These are phyloP conservation scores for Pandemis corylana DNA, from an alignment of 2,888 invertebrate genomes.

Conservation along the genomic window DNA sequence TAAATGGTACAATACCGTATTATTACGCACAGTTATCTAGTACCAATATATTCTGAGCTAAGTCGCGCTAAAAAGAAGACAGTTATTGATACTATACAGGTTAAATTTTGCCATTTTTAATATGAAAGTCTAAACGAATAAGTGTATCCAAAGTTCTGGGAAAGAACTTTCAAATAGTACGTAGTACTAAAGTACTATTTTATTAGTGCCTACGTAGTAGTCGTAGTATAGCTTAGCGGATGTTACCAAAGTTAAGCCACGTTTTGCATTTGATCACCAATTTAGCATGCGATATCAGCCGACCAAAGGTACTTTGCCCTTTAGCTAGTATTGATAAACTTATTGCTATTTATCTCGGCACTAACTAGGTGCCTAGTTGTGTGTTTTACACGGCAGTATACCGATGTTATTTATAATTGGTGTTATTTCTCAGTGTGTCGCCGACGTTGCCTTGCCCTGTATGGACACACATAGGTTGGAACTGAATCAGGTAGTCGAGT, in stretches of 20 bases:
- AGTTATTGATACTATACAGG: too few relatives aligned
- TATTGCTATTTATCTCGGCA: conserved; percentile 25
- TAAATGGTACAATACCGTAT: neutral
- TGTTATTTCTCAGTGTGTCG: conserved; percentile 35
- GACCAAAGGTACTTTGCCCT: conserved; percentile 4
- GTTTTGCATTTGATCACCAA: conserved; percentile 1
- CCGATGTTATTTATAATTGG: conserved; percentile 37
- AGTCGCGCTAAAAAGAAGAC: too few relatives aligned
- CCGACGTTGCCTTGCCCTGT: conserved; percentile 34
- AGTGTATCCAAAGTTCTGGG: too few relatives aligned
- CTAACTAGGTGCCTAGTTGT: conserved; percentile 33
- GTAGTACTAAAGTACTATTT: neutral
- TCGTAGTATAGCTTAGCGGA: neutral
- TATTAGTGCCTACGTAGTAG: neutral
- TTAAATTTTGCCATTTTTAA: too few relatives aligned
- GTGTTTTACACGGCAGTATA: conserved; percentile 39
- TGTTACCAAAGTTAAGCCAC: neutral
- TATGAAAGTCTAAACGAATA: too few relatives aligned
- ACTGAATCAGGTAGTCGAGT: conserved; percentile 49
- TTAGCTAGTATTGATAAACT: conserved; percentile 23
- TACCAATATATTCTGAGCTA: too few relatives aligned
- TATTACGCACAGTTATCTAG: too few relatives aligned
- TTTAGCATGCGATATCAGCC: neutral
- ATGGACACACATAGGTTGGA: conserved; percentile 50
- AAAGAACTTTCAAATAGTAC: too few relatives aligned